Conservation (phyloP, 2,797 vertebrate species). For the Antrozous pallidus region DNA sequence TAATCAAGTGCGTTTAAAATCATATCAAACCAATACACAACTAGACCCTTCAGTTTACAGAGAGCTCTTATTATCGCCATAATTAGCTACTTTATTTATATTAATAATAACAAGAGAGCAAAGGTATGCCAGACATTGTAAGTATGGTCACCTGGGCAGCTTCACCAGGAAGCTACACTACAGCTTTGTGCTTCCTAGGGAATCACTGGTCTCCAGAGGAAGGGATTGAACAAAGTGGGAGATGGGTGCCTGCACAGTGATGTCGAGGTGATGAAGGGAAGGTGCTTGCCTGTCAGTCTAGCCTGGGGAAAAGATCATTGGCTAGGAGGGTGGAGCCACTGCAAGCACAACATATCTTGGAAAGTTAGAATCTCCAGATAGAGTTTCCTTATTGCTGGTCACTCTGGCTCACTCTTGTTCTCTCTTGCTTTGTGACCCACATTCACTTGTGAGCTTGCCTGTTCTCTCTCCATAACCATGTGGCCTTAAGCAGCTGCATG, state of each 20-base stretch:
- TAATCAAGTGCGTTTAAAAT: neutral
- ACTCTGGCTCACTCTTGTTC: neutral
- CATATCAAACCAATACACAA: neutral
- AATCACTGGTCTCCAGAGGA: neutral
- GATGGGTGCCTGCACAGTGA: neutral
- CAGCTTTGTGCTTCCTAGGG: neutral
- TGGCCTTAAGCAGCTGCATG: neutral
- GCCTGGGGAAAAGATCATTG: neutral
- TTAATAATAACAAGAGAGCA: neutral
- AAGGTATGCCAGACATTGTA: neutral
- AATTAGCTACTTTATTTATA: neutral
- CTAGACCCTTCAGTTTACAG: neutral
- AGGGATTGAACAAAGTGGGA: neutral
- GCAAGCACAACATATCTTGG: neutral
- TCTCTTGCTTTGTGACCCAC: neutral
- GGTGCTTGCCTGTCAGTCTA: neutral
- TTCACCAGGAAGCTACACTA: neutral
- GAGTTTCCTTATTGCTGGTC: neutral
- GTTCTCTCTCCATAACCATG: neutral
- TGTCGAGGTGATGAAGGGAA: rapidly evolving
- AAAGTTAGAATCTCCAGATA: neutral
- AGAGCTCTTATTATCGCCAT: neutral
- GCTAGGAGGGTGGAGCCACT: neutral
- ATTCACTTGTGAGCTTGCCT: neutral
- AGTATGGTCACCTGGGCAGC: neutral